Conservation (phyloP, 2,113 vertebrate species). For the Lepus timidus region DNA sequence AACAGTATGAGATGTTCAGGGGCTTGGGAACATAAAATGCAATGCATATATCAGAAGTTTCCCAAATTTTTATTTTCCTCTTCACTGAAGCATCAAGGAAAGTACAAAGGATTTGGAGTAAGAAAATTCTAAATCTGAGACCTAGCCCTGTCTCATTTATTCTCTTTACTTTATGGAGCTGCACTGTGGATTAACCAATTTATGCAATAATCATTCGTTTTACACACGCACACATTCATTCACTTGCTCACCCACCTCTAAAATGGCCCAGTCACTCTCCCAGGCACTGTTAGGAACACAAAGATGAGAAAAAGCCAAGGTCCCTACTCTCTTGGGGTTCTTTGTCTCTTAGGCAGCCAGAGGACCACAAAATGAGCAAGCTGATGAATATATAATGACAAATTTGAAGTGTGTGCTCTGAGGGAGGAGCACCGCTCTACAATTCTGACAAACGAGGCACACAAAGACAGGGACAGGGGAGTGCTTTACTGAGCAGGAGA, state of each 20-base stretch:
- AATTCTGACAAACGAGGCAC: not conserved
- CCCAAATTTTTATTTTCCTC: not conserved
- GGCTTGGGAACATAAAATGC: not conserved
- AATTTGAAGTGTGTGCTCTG: not conserved
- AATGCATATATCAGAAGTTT: not conserved
- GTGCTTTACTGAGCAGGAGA: not conserved
- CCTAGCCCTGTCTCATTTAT: not conserved
- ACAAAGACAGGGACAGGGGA: not conserved
- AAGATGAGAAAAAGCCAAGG: not conserved
- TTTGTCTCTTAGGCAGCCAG: not conserved
- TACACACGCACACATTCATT: not conserved
- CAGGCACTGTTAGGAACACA: not conserved
- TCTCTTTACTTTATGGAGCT: not conserved
- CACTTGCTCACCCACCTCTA: not conserved
- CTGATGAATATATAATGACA: not conserved
- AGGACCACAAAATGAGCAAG: not conserved
- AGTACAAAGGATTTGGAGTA: not conserved
- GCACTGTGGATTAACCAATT: not conserved
- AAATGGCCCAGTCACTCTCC: not conserved
- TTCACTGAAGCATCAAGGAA: constrained; percentile 4
- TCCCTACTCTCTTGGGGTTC: not conserved
- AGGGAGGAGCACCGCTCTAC: not conserved
- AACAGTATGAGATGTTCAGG: not conserved
- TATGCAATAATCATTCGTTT: not conserved
- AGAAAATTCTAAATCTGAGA: not conserved